Base-by-base conservation (phyloP, 2,797 vertebrate species). In the Emys orbicularis region DNA sequence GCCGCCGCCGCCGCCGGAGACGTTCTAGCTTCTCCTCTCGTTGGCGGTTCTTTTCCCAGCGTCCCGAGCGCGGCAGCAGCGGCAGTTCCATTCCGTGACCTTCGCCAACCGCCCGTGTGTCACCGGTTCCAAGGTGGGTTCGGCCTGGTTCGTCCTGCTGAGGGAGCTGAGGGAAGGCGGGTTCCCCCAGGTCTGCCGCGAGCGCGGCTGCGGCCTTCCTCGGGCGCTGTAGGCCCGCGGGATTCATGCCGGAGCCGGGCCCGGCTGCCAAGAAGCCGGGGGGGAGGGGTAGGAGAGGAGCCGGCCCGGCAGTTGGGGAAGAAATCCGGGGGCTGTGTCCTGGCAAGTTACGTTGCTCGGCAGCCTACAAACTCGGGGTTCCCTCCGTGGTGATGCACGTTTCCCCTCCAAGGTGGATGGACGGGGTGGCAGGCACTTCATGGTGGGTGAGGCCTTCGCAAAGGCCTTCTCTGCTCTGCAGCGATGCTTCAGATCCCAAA, bases 1-100 rank as follows among this genome's bases (percentile, higher is more conserved):
- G 13, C 4, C 15, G n/a, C n/a, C n/a, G n/a, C n/a, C n/a, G 52
- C 47, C 47, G 47, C 52, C 4, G 5, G 19, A 3, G 47, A 23
- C 8, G 11, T 12, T 56, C 29, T 3, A 0, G 5, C 0, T 0
- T 0, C 2, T 1, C 5, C 1, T 5, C 47, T 81, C 11, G 2
- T 10, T 37, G 50, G 27, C 1, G 1, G 47, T 12, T 37, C 16
- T 44, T 6, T 89, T 97, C 94, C 97, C 97, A 80, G 87, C 83
- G 57, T 59, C 2, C 93, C 85, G 34, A 12, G 93, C 89, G 93
- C 85, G 90, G 91, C 83, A 2, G 37, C 27, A 18, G 13, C 47
- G 84, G 11, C 2, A 21, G 19, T 2, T 25, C 4, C 5, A 1
- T 2, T 47, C 34, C 1, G 79, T 97, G 95, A 96, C 97, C 97